These are phyloP conservation scores for Tautogolabrus adspersus DNA, from an alignment of 2,113 vertebrate genomes.

Conservation along the genomic window DNA sequence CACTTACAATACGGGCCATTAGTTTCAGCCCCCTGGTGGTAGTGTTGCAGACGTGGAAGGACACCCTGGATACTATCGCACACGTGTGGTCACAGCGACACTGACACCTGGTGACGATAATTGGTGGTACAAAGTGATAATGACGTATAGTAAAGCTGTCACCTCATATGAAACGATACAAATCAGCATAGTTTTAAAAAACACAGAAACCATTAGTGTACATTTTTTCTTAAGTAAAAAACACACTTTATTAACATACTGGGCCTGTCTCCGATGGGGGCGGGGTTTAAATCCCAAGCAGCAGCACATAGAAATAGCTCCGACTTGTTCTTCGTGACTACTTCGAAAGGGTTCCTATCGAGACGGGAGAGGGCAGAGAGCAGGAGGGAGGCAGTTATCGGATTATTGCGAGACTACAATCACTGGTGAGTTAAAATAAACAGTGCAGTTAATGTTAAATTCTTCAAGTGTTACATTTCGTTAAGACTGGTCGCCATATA, in stretches of 20 bases:
- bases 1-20: too few relatives aligned
- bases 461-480: too few relatives aligned
- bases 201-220: neutral
- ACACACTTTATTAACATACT: too few relatives aligned
- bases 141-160: neutral
- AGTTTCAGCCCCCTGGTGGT: too few relatives aligned
- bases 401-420: slow-evolving; percentile 28
- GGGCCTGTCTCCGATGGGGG: slow-evolving; percentile 31
- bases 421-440: slow-evolving; percentile 31
- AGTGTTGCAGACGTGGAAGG: too few relatives aligned
- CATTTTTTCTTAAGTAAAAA: neutral
- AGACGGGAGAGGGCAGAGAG: neutral
- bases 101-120: neutral
- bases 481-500: neutral
- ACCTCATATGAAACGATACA: neutral
- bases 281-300: slow-evolving; percentile 30
- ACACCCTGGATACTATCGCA: neutral
- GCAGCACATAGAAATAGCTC: neutral
- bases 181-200: neutral
- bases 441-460: neutral
- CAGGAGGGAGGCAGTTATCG: neutral
- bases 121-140: neutral
- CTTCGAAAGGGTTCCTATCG: neutral
- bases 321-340: neutral
- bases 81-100: neutral